These are phyloP conservation scores for Setipinna tenuifilis DNA, from an alignment of 2,797 vertebrate genomes.

Conservation along the genomic window DNA sequence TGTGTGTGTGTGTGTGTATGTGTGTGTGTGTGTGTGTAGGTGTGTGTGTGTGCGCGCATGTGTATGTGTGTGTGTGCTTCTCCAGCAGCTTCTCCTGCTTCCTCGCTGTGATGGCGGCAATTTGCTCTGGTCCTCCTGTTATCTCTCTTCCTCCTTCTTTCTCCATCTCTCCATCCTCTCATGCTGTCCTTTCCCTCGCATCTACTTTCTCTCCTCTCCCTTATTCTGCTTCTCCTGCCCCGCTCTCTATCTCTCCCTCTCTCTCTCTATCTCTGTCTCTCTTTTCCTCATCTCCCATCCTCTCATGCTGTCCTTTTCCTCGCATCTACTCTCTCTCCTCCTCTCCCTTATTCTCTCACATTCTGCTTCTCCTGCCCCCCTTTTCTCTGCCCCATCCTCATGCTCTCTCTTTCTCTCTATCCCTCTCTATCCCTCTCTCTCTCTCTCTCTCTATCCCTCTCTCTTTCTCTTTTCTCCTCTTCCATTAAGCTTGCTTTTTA, in stretches of 20 bases:
- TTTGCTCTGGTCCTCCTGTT: background rate
- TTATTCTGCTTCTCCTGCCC: background rate
- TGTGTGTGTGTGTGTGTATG: too few relatives aligned
- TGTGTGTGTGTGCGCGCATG: too few relatives aligned
- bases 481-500: too few relatives aligned
- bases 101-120: background rate
- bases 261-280: too few relatives aligned
- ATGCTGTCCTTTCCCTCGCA: too few relatives aligned
- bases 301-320: too few relatives aligned
- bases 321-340: background rate
- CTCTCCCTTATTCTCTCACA: background rate
- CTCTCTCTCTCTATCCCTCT: background rate
- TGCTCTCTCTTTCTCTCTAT: background rate
- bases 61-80: too few relatives aligned
- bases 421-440: background rate
- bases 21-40: too few relatives aligned
- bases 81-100: too few relatives aligned
- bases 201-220: background rate
- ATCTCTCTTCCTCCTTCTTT: background rate
- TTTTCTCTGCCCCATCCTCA: background rate
- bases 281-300: too few relatives aligned
- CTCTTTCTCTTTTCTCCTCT: background rate
- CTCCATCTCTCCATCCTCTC: too few relatives aligned
- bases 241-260: background rate
- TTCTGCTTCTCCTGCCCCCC: background rate